These are phyloP conservation scores for Gallinago undulata DNA, from an alignment of 2,113 vertebrate species.

Conservation along the genomic window DNA sequence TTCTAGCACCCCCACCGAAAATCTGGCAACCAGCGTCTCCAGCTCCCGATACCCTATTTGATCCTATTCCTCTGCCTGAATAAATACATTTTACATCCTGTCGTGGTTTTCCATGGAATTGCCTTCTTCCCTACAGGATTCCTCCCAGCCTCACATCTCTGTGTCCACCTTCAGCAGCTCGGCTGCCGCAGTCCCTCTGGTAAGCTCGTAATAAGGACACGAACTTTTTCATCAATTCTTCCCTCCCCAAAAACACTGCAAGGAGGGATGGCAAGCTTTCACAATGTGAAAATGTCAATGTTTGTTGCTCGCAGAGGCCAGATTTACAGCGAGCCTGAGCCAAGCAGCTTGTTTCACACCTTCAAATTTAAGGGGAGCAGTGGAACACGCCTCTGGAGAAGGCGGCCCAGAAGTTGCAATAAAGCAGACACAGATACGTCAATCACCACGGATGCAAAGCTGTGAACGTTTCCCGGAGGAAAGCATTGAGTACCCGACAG, in stretches of 20 bases:
- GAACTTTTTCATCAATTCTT: background rate
- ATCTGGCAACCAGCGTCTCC: background rate
- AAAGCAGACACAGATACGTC: conserved; percentile 25
- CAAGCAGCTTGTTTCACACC: conserved; percentile 61
- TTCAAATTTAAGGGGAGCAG: conserved; percentile 17
- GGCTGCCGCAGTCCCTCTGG: background rate
- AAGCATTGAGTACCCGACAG: background rate
- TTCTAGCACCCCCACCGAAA: background rate
- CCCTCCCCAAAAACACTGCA: background rate
- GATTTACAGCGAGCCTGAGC: conserved; percentile 25
- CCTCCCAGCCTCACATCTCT: background rate
- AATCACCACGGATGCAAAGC: background rate
- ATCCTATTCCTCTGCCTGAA: no score
- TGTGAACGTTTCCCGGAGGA: background rate
- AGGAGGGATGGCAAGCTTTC: background rate
- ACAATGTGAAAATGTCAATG: background rate
- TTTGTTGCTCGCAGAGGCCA: conserved; percentile 34
- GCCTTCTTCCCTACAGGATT: background rate
- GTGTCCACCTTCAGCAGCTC: background rate
- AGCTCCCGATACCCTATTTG: background rate
- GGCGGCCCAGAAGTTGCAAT: background rate
- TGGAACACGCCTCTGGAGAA: conserved; percentile 29
- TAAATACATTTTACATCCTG: background rate
- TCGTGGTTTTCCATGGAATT: background rate
- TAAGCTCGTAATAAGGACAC: background rate